Conservation (phyloP, 2,888 invertebrate genomes). For the Leucophenga maculata region DNA sequence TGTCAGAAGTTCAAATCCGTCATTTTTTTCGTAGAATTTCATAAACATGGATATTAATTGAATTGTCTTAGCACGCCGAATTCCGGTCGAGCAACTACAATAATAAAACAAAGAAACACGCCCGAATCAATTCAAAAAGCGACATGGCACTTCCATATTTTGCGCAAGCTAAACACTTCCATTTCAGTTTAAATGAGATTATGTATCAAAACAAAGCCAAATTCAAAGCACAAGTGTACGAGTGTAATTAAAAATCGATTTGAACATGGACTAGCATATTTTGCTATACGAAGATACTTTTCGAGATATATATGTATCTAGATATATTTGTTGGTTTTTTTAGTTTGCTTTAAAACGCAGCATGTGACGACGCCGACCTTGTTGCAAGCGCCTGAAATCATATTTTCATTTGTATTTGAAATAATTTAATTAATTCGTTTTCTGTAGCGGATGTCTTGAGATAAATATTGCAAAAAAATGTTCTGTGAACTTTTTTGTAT, state of each 20-base stretch:
- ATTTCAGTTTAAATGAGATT: not conserved
- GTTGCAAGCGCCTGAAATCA: not conserved
- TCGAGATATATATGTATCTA: not conserved
- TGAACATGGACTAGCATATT: slow-evolving; percentile 33
- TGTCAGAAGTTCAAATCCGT: slow-evolving; percentile 10
- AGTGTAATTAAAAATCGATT: slow-evolving; percentile 49
- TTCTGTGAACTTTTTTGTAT: too few relatives aligned
- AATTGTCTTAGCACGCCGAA: slow-evolving; percentile 6
- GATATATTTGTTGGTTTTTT: not conserved
- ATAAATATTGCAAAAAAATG: too few relatives aligned
- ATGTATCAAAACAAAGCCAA: not conserved
- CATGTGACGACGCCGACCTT: not conserved
- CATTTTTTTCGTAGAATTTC: not conserved
- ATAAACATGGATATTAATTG: not conserved
- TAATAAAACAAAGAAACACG: not conserved
- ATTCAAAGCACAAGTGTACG: slow-evolving; percentile 21
- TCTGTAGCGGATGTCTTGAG: too few relatives aligned
- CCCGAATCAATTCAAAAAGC: not conserved
- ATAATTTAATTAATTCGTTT: too few relatives aligned
- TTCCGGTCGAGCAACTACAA: not conserved
- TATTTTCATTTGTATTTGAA: too few relatives aligned
- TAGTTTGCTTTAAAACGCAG: not conserved
- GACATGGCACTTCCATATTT: slow-evolving; percentile 17
- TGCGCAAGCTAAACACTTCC: slow-evolving; percentile 2
- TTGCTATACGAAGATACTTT: slow-evolving; percentile 23